These are phyloP conservation scores for Pygmarrhopalites habei DNA, from an alignment of 1,140 invertebrate species.

Conservation along the genomic window DNA sequence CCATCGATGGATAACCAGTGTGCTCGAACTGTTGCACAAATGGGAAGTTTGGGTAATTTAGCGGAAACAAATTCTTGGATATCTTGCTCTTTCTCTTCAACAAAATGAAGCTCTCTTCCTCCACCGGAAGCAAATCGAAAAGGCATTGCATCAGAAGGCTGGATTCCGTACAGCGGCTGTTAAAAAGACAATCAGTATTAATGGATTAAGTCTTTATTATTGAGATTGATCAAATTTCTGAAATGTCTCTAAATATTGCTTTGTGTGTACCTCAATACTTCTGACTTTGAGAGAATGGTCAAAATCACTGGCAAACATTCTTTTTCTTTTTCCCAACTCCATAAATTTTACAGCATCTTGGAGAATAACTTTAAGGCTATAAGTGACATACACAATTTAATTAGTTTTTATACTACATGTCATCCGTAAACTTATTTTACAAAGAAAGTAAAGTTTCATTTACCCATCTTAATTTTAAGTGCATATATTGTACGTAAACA, in stretches of 20 bases:
- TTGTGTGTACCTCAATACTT: slow-evolving; percentile 77
- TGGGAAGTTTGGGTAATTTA: slow-evolving; percentile 69
- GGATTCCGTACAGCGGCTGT: slow-evolving; percentile 91
- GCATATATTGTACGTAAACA: too few species aligned
- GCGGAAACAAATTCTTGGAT: slow-evolving; percentile 73
- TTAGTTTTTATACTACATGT: too few species aligned
- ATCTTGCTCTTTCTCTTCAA: slow-evolving; percentile 95
- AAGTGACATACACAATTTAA: too few species aligned
- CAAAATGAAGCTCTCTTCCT: slow-evolving; percentile 86
- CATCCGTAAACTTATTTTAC: too few species aligned
- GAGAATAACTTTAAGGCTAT: slow-evolving; percentile 77
- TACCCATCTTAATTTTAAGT: too few species aligned
- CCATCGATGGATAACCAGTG: slow-evolving; percentile 98
- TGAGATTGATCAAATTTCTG: too few species aligned
- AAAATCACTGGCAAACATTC: slow-evolving; percentile 73
- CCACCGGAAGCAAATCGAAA: slow-evolving; percentile 94
- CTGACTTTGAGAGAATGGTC: slow-evolving; percentile 81
- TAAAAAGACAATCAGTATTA: slow-evolving; percentile 28
- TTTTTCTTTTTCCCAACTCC: slow-evolving; percentile 79
- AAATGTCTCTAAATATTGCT: too few species aligned
- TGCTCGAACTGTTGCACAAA: slow-evolving; percentile 78
- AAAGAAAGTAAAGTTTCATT: too few species aligned
- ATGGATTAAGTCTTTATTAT: too few species aligned
- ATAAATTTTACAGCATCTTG: slow-evolving; percentile 91
- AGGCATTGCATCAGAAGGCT: slow-evolving; percentile 73